Evolutionary conservation across 2,888 invertebrate species (phyloP), one percentile per base, ranked within the genome.

Genomic region (Scelioninae gen. 2): DNA sequence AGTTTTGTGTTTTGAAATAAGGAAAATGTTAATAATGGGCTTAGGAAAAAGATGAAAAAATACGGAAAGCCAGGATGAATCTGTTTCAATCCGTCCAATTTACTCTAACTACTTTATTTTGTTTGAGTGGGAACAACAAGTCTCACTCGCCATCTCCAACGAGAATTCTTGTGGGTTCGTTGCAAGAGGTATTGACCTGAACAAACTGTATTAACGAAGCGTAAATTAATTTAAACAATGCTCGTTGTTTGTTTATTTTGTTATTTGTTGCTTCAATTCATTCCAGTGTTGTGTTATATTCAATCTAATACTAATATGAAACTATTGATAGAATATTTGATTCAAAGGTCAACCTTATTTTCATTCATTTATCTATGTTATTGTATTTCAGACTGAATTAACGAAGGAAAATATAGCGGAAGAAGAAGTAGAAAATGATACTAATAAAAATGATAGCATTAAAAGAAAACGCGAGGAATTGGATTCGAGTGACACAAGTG

Each of bases 141-240:
- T 81, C 81, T 39, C 78, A 81, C n/a, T 85, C 85, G 37, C 83
- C 85, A 50, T 81, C 84, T n/a, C 82, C 85, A 5, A 84, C 80
- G 25, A 82, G 79, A 78, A 83, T 85, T 70, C 79, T 78, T 50
- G 65, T 69, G 13, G 60, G 73, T 63, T 57, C 63, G 4, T 15
- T 61, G 5, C 53, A 73, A 55, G 55, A 73, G 73, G 73, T 73
- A 57, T 31, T 39, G n/a, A n/a, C n/a, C n/a, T 25, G 25, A 25
- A 25, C 25, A 25, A 4, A 6, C 25, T 25, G 3, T 4, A 25
- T 25, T 25, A 25, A 25, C 6, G 6, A 25, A n/a, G n/a, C n/a
- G n/a, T n/a, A n/a, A n/a, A n/a, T n/a, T n/a, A n/a, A n/a, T n/a
- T n/a, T n/a, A n/a, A n/a, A n/a, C n/a, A n/a, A n/a, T n/a, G n/a